Percentiles rank a stretch among this genome's conserved stretches.
Evolutionary conservation across 2,113 vertebrate genomes (phyloP).

Genomic region (Sialia sialis): DNA sequence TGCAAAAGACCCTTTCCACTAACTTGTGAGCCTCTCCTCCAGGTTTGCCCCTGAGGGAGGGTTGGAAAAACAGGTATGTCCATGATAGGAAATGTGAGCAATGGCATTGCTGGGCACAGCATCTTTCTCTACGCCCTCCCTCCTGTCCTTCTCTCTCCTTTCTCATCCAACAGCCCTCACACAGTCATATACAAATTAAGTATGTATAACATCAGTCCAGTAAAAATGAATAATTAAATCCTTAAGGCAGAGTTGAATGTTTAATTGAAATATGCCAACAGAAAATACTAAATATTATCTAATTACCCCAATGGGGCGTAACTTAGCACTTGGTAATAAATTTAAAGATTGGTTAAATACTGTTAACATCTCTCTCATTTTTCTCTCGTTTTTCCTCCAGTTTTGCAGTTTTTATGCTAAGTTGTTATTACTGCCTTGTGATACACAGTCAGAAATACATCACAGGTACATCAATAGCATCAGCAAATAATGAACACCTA

Average conservation of each 20-base stretch:
- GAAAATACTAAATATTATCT: neutral
- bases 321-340: neutral
- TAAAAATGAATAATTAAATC: neutral
- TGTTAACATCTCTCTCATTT: neutral
- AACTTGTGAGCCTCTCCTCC: neutral
- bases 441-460: neutral
- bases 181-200: neutral
- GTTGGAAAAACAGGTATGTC: rapidly evolving
- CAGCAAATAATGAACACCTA: neutral
- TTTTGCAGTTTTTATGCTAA: neutral
- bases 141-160: neutral
- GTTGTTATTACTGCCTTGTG: neutral
- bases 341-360: neutral
- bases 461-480: neutral
- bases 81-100: rapidly evolving
- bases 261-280: neutral
- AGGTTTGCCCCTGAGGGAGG: neutral
- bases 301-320: neutral
- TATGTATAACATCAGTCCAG: neutral
- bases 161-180: neutral
- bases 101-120: neutral
- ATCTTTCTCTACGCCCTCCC: neutral
- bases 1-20: neutral
- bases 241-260: neutral
- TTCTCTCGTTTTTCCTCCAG: neutral